These are phyloP conservation scores for Coracopsis vasa DNA, from an alignment of 2,113 vertebrate genomes.

Conservation along the genomic window DNA sequence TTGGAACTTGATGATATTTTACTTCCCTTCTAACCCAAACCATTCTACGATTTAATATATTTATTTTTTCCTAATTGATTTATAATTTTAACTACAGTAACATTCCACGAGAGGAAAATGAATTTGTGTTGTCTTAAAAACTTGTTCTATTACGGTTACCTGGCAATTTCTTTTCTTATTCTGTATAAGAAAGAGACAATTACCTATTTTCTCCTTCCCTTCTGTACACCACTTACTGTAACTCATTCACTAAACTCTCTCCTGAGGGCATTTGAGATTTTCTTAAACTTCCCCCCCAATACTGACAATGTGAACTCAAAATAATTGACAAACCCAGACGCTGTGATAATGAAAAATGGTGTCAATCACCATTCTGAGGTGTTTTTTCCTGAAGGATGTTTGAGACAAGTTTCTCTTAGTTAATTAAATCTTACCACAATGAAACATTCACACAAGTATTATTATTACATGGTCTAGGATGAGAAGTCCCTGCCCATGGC, in stretches of 20 bases:
- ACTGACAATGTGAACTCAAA: not conserved
- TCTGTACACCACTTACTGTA: not conserved
- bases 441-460: not conserved
- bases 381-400: not conserved
- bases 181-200: not conserved
- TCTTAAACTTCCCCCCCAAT: not conserved
- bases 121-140: not conserved
- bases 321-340: not conserved
- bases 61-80: not conserved
- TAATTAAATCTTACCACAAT: not conserved
- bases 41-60: not conserved
- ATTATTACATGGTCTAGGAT: not conserved
- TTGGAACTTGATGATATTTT: not conserved
- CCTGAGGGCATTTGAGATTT: not conserved
- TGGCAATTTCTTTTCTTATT: not conserved
- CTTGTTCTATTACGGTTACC: not conserved
- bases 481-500: not conserved
- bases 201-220: not conserved
- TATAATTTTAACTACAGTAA: not conserved
- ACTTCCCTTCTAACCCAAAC: not conserved
- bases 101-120: not conserved
- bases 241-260: not conserved
- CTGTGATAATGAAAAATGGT: not conserved
- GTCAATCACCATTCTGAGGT: not conserved
- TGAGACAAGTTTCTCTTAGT: not conserved